phyloP scores from a whole-genome alignment of 2,888 invertebrate genomes.

The Ecdyonurus torrentis region DNA sequence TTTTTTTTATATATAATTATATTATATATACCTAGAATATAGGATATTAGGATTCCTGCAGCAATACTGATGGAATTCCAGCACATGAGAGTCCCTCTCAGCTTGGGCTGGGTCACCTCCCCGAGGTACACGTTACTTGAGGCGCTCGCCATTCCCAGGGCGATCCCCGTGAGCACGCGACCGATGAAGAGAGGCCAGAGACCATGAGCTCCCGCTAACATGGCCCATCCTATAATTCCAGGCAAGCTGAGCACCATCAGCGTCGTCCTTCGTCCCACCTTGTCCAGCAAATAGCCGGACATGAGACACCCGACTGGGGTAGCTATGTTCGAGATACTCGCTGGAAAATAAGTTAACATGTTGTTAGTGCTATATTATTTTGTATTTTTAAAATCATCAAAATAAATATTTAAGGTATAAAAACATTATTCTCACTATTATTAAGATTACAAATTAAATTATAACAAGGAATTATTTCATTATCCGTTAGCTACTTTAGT shows the following conservation, averaged over 20 bases:
- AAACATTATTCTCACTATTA: too few relatives aligned
- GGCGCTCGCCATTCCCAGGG: conserved; percentile 34
- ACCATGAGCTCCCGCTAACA: conserved; percentile 22
- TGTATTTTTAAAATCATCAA: too few relatives aligned
- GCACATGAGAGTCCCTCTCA: conserved; percentile 33
- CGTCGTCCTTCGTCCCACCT: conserved; percentile 31
- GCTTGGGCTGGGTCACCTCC: conserved; percentile 29
- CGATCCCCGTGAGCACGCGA: conserved; percentile 22
- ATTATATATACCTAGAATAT: conserved; percentile 9
- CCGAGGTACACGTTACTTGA: conserved; percentile 37
- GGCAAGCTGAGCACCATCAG: conserved; percentile 30
- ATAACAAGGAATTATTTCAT: too few relatives aligned
- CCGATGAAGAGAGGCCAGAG: conserved; percentile 9
- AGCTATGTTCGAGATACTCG: conserved; percentile 34
- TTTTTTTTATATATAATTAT: too few relatives aligned
- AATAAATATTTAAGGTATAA: too few relatives aligned
- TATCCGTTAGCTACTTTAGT: too few relatives aligned
- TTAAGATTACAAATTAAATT: too few relatives aligned
- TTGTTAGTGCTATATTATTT: too few relatives aligned
- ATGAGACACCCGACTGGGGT: conserved; percentile 36
- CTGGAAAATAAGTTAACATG: conserved; percentile 27
- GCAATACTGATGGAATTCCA: conserved; percentile 36
- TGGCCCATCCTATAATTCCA: conserved; percentile 33
- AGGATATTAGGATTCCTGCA: conserved; percentile 14
- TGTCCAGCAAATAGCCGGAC: conserved; percentile 32